Evolutionary conservation across 2,113 vertebrate genomes (phyloP), one percentile per base, ranked within the genome.

Genomic region (Pongo pygmaeus): DNA sequence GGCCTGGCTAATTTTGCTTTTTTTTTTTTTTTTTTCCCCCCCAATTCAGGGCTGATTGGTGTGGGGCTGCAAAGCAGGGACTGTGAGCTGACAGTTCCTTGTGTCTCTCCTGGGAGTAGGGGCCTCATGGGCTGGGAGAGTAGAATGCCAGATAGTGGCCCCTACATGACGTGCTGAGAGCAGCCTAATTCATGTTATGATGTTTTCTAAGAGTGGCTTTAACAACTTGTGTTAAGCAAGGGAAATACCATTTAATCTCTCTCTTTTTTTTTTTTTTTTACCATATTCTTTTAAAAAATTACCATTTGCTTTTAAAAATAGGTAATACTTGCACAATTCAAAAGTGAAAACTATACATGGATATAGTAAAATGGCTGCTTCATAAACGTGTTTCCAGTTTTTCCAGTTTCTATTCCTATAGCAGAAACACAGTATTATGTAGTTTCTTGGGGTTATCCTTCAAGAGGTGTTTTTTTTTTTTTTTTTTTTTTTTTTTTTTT

Each of bases 281-380:
- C 25, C 3, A 5, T 52, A 32, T 46, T 79, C 70, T 35, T 91
- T 46, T 35, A 70, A 81, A 81, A 85, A 86, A 48, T 67, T 64
- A 81, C 14, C 3, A 20, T 91, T 93, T 72, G 35, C 90, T 83
- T 92, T 91, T 23, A 40, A 35, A 77, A 78, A 79, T 3, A 77
- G 61, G 27, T 14, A 72, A 84, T 87, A 46, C 0, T 55, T 52
- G 30, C 10, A 89, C 59, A 43, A 67, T 67, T 80, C 23, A 81
- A 92, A 96, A 43, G 55, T 52, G 14, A 75, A 75, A 85, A 43
- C 30, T n/a, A 11, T 52, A 40, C 69, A 46, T 86, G 48, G 77
- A 64, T 72, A 11, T 32, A 9, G 52, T 70, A n/a, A 52, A 84
- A 70, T 55, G 67, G 43, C n/a, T 77, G 4, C 32, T 27, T 52